Conservation (phyloP, 2,888 invertebrate genomes). For the Macrosoma leucophasiata region DNA sequence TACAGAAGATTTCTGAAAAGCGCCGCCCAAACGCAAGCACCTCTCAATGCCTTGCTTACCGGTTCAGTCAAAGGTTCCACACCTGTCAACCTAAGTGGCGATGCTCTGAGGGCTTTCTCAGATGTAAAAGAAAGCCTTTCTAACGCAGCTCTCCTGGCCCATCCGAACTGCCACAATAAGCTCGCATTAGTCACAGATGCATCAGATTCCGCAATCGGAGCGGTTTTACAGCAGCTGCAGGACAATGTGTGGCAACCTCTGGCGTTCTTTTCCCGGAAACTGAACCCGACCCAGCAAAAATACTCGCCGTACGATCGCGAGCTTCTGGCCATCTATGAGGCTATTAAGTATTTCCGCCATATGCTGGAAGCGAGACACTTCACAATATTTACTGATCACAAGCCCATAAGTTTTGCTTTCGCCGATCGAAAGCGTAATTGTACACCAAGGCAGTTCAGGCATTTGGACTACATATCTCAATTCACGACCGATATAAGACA, state of each 20-base stretch:
- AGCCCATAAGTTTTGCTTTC: constrained; percentile 32
- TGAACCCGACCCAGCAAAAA: constrained; percentile 33
- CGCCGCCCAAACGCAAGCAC: constrained; percentile 30
- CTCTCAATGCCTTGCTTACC: constrained; percentile 28
- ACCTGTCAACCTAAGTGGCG: constrained; percentile 24
- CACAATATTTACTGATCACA: constrained; percentile 26
- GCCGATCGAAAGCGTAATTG: constrained; percentile 20
- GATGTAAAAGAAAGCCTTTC: constrained; percentile 30
- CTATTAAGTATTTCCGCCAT: constrained; percentile 37
- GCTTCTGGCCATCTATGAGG: constrained; percentile 40
- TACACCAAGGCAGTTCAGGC: constrained; percentile 15
- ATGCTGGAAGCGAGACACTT: constrained; percentile 41
- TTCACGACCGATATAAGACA: constrained; percentile 16
- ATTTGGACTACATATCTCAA: constrained; percentile 24
- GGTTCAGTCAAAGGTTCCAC: constrained; percentile 30
- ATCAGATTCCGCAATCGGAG: constrained; percentile 37
- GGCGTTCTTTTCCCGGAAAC: constrained; percentile 40
- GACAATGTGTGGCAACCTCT: constrained; percentile 34
- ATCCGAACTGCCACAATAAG: constrained; percentile 28
- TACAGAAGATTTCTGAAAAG: constrained; percentile 14
- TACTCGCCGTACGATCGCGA: constrained; percentile 43
- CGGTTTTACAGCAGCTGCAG: constrained; percentile 35
- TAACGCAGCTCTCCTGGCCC: constrained; percentile 30
- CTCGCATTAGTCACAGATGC: constrained; percentile 36
- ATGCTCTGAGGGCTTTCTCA: constrained; percentile 25